phyloP scores from a whole-genome alignment of 2,888 invertebrate species.

The Holacanthella duospinosa region DNA sequence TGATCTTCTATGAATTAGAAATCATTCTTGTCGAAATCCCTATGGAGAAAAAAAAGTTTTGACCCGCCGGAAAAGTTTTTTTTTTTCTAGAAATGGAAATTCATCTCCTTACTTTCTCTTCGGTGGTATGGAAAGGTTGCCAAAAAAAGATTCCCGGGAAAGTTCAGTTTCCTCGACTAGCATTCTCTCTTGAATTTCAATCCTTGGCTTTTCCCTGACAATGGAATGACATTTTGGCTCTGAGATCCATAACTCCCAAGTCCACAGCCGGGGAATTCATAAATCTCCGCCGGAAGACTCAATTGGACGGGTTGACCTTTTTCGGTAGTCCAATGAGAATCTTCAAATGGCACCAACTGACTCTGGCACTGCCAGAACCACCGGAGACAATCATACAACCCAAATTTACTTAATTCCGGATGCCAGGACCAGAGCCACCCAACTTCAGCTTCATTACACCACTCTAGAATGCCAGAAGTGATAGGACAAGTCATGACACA shows the following conservation, averaged over 20 bases:
- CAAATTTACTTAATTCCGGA: neutral
- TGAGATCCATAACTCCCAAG: neutral
- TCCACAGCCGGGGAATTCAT: neutral
- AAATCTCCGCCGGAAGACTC: neutral
- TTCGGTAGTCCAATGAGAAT: neutral
- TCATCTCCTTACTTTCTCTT: neutral
- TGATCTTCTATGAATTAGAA: neutral
- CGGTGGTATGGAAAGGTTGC: neutral
- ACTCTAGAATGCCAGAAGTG: too few species aligned
- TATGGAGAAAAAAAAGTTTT: neutral
- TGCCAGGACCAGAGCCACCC: constrained; percentile 8
- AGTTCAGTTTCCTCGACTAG: neutral
- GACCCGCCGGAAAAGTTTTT: neutral
- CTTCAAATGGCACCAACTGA: neutral
- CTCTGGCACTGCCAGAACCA: neutral
- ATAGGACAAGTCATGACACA: too few species aligned
- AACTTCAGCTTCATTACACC: constrained; percentile 12
- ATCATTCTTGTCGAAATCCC: neutral
- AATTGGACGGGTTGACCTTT: neutral
- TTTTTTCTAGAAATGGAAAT: neutral
- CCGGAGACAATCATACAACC: neutral
- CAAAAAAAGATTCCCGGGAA: neutral
- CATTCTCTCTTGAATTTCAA: neutral
- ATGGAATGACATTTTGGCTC: neutral
- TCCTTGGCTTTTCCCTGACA: neutral